A percentile compares a stretch with the other conserved stretches of the same genome.
Evolutionary conservation across 2,888 invertebrate genomes (phyloP).

Genomic region (Cyrtodaria siliqua): DNA sequence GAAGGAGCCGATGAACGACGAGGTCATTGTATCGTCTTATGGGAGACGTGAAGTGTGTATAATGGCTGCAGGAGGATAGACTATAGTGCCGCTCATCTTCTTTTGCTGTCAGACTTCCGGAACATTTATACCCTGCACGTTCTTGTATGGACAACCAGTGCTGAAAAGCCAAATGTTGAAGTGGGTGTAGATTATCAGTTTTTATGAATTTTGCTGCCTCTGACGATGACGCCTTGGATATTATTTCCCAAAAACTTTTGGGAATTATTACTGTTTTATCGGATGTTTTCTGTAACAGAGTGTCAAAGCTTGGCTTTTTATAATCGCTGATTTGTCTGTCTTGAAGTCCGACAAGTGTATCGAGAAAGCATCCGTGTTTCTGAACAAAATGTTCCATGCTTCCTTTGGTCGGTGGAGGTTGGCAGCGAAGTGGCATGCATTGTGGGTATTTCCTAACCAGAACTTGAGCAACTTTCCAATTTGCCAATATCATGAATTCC

Average conservation of each 20-base stretch:
- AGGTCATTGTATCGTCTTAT: slow-evolving; percentile 68
- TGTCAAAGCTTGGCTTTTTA: not conserved
- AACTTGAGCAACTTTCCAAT: slow-evolving; percentile 35
- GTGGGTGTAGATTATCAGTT: slow-evolving; percentile 43
- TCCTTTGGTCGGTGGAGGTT: slow-evolving; percentile 29
- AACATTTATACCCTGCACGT: slow-evolving; percentile 30
- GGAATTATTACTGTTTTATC: not conserved
- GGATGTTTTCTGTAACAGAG: not conserved
- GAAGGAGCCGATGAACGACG: slow-evolving; percentile 60
- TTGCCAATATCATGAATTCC: slow-evolving; percentile 62
- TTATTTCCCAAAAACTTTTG: not conserved
- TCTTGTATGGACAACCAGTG: slow-evolving; percentile 49
- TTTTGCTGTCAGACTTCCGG: slow-evolving; percentile 10
- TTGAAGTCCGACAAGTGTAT: slow-evolving; percentile 41
- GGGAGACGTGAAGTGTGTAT: slow-evolving; percentile 73
- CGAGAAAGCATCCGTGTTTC: slow-evolving; percentile 12
- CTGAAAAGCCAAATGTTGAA: slow-evolving; percentile 38
- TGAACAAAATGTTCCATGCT: slow-evolving; percentile 39
- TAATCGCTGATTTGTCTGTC: slow-evolving; percentile 3
- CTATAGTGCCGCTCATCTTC: slow-evolving; percentile 46
- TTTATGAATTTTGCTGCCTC: slow-evolving; percentile 13
- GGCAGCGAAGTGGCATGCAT: slow-evolving; percentile 51
- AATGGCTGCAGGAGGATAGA: slow-evolving; percentile 38
- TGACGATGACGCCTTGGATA: not conserved
- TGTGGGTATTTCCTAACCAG: slow-evolving; percentile 35